phyloP scores from a whole-genome alignment of 2,888 invertebrate species.

The Carabus problematicus region DNA sequence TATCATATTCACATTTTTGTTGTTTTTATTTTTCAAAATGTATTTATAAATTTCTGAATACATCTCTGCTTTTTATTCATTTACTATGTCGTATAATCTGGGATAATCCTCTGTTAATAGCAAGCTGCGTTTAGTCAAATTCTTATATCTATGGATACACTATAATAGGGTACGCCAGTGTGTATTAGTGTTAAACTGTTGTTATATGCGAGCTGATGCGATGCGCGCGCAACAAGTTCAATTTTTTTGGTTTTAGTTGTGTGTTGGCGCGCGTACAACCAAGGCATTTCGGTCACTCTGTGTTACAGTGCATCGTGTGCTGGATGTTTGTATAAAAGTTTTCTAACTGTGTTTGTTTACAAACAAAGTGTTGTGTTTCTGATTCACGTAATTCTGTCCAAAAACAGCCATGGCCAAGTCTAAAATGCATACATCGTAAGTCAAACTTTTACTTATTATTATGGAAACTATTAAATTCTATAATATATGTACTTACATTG shows the following conservation, averaged over 20 bases:
- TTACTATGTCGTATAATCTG: too few species aligned
- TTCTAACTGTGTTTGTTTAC: conserved; percentile 35
- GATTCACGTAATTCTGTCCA: background rate
- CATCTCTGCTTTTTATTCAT: too few species aligned
- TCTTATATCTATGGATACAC: too few species aligned
- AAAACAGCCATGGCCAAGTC: conserved; percentile 34
- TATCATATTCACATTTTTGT: too few species aligned
- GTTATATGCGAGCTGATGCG: background rate
- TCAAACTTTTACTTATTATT: background rate
- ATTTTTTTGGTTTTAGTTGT: conserved; percentile 36
- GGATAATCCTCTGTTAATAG: too few species aligned
- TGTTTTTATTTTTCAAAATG: too few species aligned
- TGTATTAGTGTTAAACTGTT: too few species aligned
- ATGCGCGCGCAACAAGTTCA: conserved; percentile 32
- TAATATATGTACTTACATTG: background rate
- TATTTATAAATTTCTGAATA: too few species aligned
- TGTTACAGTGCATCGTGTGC: conserved; percentile 8
- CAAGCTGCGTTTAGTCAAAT: too few species aligned
- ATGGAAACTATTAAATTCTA: too few species aligned
- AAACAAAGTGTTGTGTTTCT: conserved; percentile 34
- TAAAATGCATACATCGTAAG: conserved; percentile 39
- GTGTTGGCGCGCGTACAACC: conserved; percentile 35
- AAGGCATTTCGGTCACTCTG: conserved; percentile 10
- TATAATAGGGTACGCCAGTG: too few species aligned
- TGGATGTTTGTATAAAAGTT: conserved; percentile 21